These are phyloP conservation scores for Agrochola lota DNA, from an alignment of 2,888 invertebrate species.

Conservation along the genomic window DNA sequence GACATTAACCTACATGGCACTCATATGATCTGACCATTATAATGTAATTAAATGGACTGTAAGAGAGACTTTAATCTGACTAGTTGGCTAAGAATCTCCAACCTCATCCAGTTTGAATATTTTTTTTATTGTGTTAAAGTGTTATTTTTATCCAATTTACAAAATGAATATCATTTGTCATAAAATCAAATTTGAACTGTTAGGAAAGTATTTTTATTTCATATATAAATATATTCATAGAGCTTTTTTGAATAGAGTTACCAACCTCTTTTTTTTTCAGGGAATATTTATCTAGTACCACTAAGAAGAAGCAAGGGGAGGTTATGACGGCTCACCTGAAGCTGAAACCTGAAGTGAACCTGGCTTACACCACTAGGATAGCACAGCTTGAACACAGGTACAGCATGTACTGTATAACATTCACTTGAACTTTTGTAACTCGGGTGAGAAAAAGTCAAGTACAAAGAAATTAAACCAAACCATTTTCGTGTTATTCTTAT, in stretches of 20 bases:
- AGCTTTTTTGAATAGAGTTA: neutral
- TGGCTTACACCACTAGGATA: conserved; percentile 94
- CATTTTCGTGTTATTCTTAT: neutral
- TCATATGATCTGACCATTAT: no score
- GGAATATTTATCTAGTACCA: conserved; percentile 78
- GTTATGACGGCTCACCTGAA: conserved; percentile 89
- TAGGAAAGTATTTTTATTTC: no score
- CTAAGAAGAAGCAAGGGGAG: conserved; percentile 82
- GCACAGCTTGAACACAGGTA: conserved; percentile 94
- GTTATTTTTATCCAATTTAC: no score
- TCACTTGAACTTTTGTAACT: neutral
- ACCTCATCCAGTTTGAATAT: no score
- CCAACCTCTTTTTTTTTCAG: conserved; percentile 68
- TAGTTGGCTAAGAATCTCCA: no score
- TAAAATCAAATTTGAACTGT: no score
- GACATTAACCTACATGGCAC: no score
- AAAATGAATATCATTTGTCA: no score
- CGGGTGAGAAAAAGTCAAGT: neutral
- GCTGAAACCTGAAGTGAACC: conserved; percentile 86
- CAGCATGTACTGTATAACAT: neutral
- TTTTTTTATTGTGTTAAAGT: no score
- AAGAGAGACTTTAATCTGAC: no score
- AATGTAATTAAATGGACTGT: no score
- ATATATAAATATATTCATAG: no score
- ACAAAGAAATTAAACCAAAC: neutral